These are phyloP conservation scores for Acromyrmex echinatior DNA, from an alignment of 1,140 invertebrate genomes.

Conservation along the genomic window DNA sequence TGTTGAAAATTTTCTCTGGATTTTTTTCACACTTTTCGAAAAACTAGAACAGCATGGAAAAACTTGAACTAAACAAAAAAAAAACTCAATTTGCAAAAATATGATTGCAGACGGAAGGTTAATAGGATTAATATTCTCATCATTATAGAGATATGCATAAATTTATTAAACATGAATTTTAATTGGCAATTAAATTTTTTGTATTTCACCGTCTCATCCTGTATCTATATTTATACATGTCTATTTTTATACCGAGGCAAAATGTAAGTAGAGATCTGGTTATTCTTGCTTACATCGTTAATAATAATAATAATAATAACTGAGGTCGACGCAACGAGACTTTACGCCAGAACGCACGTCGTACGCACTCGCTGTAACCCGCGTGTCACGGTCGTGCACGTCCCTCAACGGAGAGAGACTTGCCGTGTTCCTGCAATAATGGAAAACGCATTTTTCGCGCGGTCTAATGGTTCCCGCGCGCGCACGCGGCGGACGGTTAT, in stretches of 20 bases:
- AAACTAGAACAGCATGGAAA: no score
- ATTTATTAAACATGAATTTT: background rate
- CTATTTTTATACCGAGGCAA: background rate
- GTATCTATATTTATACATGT: background rate
- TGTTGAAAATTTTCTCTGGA: no score
- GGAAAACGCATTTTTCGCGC: conserved; percentile 66
- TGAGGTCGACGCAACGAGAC: conserved; percentile 34
- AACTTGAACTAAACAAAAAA: no score
- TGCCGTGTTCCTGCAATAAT: conserved; percentile 63
- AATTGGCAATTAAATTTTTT: conserved; percentile 20
- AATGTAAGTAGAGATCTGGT: background rate
- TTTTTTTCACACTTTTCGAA: no score
- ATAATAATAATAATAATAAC: conserved; percentile 29
- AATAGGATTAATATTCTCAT: no score
- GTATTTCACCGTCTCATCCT: background rate
- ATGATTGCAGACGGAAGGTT: no score
- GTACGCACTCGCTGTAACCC: conserved; percentile 58
- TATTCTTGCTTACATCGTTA: background rate
- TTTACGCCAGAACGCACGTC: conserved; percentile 29
- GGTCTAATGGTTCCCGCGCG: conserved; percentile 41
- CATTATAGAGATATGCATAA: no score
- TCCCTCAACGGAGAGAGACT: background rate
- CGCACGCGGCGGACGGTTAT: conserved; percentile 33
- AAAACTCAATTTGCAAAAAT: no score
- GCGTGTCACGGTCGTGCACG: conserved; percentile 71